Evolutionary conservation across 2,797 vertebrate species (phyloP), one percentile per base, ranked within the genome.

Genomic region (Dipus sagitta): DNA sequence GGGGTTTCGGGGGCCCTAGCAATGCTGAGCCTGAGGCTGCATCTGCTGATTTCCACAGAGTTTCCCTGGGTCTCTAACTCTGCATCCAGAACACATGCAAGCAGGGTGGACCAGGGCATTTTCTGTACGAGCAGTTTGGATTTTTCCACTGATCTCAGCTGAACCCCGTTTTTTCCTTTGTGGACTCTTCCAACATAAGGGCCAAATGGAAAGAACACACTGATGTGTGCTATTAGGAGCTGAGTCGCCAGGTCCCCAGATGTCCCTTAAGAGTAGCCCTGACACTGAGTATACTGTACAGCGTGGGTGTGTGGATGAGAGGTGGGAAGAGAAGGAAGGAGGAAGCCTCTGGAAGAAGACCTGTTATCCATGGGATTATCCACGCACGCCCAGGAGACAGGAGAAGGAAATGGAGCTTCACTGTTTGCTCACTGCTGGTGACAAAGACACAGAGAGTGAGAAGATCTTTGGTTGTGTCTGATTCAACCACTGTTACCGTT

Each of bases 41-140:
- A 24, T 4, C 64, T 60, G 42, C 15, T 24, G 0, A 23, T 3
- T 1, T 32, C 34, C 6, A 47, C 17, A 23, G 13, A 10, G 14
- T 28, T 17, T 74, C 6, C 2, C 14, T 3, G 4, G 64, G 67
- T 26, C 26, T 68, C 23, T 30, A 30, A 17, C 12, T 30, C 72
- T 47, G 32, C 42, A 30, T 28, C n/a, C 12, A 23, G 42, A 68
- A 42, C 26, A 9, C 0, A 32, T 86, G 21, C 0, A 1, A 62
- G 20, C 14, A 11, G 26, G 13, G 23, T 9, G 28, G 42, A 79
- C 15, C 54, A 47, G 52, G n/a, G 54, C 26, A 34, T 2, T 20
- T 17, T 64, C 0, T 20, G 1, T 30, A 77, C 0, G 70, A 70
- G n/a, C 24, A 83, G 23, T 60, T 74, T 26, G 0, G 3, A 38